Percentiles rank a stretch among this genome's conserved stretches.
Conservation (phyloP, 2,797 vertebrate genomes). For the Ptychobarbus kaznakovi region DNA sequence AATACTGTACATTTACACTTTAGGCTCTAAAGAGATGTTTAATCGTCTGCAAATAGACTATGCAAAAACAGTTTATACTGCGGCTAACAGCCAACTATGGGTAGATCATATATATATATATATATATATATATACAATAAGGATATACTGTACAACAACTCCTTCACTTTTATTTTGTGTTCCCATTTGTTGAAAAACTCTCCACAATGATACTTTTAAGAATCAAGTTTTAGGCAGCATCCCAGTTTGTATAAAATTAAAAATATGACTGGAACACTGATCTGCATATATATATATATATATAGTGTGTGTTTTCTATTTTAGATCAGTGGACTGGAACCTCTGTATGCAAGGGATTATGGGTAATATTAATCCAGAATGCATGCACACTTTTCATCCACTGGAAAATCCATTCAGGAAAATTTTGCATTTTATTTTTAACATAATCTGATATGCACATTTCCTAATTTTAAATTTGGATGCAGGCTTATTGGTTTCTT, state of each 20-base stretch:
- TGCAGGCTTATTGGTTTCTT: background rate
- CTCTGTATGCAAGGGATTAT: background rate
- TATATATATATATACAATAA: background rate
- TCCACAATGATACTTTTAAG: background rate
- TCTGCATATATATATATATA: too few species aligned
- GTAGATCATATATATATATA: too few species aligned
- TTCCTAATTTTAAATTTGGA: background rate
- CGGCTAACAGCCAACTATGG: background rate
- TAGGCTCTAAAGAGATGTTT: constrained; percentile 1
- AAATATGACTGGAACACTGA: background rate
- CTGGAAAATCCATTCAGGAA: background rate
- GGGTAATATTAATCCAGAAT: background rate
- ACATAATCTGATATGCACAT: too few species aligned
- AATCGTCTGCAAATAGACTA: background rate
- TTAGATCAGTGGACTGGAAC: background rate
- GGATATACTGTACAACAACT: background rate
- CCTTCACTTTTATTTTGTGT: background rate
- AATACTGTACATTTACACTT: constrained; percentile 13
- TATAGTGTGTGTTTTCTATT: too few species aligned
- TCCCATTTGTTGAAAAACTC: background rate
- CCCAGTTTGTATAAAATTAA: background rate
- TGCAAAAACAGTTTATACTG: background rate
- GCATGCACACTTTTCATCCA: background rate
- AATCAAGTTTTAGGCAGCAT: background rate
- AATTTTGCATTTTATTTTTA: background rate